Percentiles rank a stretch among this genome's conserved stretches.
phyloP scores from a whole-genome alignment of 1,140 invertebrate species.

The Ceratina calcarata region DNA sequence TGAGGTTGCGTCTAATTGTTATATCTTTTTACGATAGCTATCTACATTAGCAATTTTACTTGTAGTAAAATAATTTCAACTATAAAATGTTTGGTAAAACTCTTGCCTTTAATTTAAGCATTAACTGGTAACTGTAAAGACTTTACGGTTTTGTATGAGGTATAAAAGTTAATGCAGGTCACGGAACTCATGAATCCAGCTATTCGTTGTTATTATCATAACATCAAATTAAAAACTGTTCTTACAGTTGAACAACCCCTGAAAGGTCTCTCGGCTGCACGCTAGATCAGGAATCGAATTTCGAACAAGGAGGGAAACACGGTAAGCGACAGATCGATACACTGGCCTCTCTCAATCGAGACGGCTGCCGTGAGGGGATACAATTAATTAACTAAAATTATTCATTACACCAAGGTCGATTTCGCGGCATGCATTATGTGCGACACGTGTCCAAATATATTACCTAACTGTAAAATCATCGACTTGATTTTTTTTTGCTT shows the following conservation, averaged over 20 bases:
- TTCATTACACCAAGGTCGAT: neutral
- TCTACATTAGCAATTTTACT: too few species aligned
- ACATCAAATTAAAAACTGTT: slow-evolving; percentile 5
- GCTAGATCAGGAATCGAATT: neutral
- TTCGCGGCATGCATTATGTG: neutral
- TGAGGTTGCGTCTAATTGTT: too few species aligned
- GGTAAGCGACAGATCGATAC: neutral
- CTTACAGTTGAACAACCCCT: neutral
- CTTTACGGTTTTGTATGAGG: too few species aligned
- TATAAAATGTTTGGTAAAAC: too few species aligned
- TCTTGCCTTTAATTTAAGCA: too few species aligned
- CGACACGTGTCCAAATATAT: too few species aligned
- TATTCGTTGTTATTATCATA: neutral
- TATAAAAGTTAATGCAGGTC: neutral
- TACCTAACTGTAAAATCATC: neutral
- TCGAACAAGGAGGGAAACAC: neutral
- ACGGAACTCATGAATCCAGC: neutral
- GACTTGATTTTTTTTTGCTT: neutral
- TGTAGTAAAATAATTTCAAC: too few species aligned
- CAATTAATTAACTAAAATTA: slow-evolving; percentile 12
- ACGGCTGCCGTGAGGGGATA: neutral
- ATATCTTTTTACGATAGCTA: neutral
- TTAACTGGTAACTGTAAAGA: too few species aligned
- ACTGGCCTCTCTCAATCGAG: neutral
- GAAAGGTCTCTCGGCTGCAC: neutral